Conservation (phyloP, 2,113 vertebrate species). For the Hippoglossus stenolepis region DNA sequence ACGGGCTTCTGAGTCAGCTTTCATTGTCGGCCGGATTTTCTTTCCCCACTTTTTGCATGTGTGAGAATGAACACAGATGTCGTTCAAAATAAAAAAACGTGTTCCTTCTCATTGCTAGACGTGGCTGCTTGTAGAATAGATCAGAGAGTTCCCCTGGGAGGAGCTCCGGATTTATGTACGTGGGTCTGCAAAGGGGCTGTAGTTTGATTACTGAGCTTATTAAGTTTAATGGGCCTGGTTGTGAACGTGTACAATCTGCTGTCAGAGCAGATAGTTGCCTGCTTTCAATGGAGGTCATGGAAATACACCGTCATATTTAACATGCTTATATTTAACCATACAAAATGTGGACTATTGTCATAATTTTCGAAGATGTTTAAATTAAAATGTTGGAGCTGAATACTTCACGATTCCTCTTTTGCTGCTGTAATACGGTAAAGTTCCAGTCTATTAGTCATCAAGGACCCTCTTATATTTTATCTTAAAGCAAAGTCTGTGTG, state of each 20-base stretch:
- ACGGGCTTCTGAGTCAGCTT: not conserved
- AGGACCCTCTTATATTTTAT: too few species aligned
- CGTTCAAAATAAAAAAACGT: too few species aligned
- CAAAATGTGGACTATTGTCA: too few species aligned
- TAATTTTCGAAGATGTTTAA: too few species aligned
- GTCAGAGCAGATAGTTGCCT: not conserved
- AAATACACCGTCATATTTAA: too few species aligned
- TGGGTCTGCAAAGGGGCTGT: conserved; percentile 31
- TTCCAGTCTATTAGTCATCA: too few species aligned
- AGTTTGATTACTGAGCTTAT: conserved; percentile 64
- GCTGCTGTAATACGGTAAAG: too few species aligned
- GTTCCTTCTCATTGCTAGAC: not conserved
- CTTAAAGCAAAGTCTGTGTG: too few species aligned
- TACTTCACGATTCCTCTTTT: too few species aligned
- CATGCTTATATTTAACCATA: too few species aligned
- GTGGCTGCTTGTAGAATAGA: not conserved
- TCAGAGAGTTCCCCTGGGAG: conserved; percentile 31
- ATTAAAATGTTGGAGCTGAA: too few species aligned
- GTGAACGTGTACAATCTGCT: conserved; percentile 22
- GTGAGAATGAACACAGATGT: not conserved
- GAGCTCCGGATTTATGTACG: conserved; percentile 25
- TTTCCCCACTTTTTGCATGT: not conserved
- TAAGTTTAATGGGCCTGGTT: conserved; percentile 53
- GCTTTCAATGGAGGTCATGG: not conserved
- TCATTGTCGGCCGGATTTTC: not conserved